These are phyloP conservation scores for Noctua comes DNA, from an alignment of 2,888 invertebrate species.

Conservation along the genomic window DNA sequence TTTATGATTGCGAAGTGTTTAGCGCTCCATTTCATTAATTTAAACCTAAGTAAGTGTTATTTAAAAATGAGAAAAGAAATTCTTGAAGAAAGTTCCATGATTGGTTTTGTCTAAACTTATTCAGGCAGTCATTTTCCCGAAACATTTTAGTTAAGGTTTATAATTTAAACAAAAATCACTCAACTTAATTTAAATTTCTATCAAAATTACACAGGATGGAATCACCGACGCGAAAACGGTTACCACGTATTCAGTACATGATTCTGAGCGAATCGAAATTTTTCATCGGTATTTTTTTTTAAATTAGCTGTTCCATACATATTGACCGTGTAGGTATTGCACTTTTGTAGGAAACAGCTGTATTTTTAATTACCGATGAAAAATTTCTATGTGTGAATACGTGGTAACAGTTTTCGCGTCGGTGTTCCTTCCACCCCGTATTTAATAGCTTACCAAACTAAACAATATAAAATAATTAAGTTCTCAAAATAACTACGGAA, in stretches of 20 bases:
- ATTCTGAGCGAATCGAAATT: too few species aligned
- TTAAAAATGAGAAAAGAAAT: neutral
- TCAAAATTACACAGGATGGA: neutral
- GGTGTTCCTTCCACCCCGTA: too few species aligned
- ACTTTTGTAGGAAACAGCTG: too few species aligned
- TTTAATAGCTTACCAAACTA: neutral
- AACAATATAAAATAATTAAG: conserved; percentile 1
- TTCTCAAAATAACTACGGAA: neutral
- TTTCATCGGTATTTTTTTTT: too few species aligned
- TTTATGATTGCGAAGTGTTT: neutral
- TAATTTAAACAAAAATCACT: neutral
- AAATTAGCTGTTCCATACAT: too few species aligned
- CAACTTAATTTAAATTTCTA: neutral
- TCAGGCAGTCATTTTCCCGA: neutral
- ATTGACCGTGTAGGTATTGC: too few species aligned
- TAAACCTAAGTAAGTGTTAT: neutral
- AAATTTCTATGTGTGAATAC: too few species aligned
- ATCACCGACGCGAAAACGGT: too few species aligned
- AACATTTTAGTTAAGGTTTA: too few species aligned
- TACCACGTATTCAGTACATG: too few species aligned
- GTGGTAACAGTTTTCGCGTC: too few species aligned
- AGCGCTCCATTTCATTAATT: neutral
- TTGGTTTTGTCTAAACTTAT: neutral
- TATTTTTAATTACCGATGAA: too few species aligned
- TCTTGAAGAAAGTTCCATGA: neutral